These are phyloP conservation scores for Mycetomoellerius zeteki DNA, from an alignment of 1,140 invertebrate species.

Conservation along the genomic window DNA sequence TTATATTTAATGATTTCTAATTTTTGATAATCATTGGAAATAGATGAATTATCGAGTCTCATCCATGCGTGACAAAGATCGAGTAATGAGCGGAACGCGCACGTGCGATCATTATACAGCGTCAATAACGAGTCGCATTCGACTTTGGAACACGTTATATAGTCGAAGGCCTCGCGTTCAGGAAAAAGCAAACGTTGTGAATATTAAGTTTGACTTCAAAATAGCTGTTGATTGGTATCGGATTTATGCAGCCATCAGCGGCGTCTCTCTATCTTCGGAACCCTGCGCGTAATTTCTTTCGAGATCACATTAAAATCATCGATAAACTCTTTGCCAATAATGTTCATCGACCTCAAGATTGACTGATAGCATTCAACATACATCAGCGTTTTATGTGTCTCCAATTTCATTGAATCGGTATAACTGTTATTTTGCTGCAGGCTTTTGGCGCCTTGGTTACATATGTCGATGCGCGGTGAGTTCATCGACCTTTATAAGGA, in stretches of 20 bases:
- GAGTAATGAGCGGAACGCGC: neutral
- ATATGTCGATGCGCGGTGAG: neutral
- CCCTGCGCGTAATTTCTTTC: neutral
- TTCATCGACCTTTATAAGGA: neutral
- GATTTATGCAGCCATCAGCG: neutral
- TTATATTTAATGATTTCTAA: neutral
- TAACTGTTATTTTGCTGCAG: neutral
- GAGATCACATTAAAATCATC: neutral
- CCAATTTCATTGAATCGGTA: neutral
- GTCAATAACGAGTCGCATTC: constrained; percentile 35
- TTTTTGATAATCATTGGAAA: neutral
- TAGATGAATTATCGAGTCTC: constrained; percentile 27
- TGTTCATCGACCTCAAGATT: neutral
- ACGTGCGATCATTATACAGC: constrained; percentile 33
- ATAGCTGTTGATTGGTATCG: neutral
- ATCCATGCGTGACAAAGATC: neutral
- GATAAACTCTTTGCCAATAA: neutral
- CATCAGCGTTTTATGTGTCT: neutral
- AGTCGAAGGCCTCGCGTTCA: constrained; percentile 51
- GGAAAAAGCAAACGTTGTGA: constrained; percentile 43
- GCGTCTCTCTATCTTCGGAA: neutral
- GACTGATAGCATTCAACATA: neutral
- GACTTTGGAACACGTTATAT: constrained; percentile 48
- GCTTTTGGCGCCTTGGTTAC: neutral
- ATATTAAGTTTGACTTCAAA: constrained; percentile 46